Percentiles rank a stretch among this genome's conserved stretches.
Conservation (phyloP, 2,888 invertebrate species). For the Uloborus plumipes region DNA sequence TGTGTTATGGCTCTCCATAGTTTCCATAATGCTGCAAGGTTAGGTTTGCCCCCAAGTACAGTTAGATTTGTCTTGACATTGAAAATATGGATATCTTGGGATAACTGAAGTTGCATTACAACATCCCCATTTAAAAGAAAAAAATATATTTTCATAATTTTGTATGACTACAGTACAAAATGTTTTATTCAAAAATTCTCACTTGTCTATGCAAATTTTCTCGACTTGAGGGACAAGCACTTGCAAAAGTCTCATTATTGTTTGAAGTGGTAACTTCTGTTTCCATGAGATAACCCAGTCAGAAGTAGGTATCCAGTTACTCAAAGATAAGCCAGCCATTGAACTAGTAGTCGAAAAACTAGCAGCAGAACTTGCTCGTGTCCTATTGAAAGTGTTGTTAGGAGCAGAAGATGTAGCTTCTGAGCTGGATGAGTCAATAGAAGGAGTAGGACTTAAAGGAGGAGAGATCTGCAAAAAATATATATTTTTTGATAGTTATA, state of each 20-base stretch:
- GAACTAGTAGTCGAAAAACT: constrained; percentile 46
- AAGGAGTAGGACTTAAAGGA: constrained; percentile 52
- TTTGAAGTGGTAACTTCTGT: constrained; percentile 95
- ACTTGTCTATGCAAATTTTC: constrained; percentile 99
- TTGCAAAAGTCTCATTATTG: constrained; percentile 98
- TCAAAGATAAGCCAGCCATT: constrained; percentile 25
- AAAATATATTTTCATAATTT: no score
- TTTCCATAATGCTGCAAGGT: no score
- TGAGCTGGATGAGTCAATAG: constrained; percentile 53
- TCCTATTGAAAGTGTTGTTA: constrained; percentile 30
- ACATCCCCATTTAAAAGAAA: no score
- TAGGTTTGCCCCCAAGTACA: no score
- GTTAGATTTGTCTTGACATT: no score
- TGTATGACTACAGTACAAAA: no score
- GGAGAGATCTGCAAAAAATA: constrained; percentile 45
- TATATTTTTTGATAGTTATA: no score
- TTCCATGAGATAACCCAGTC: constrained; percentile 99
- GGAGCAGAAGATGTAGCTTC: constrained; percentile 43
- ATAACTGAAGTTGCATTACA: neutral
- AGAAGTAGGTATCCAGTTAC: constrained; percentile 87
- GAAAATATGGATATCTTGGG: no score
- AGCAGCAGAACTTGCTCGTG: constrained; percentile 48
- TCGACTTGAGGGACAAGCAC: constrained; percentile 98
- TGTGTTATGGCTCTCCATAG: no score
- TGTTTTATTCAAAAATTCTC: constrained; percentile 69